These are phyloP conservation scores for Tribolium madens DNA, from an alignment of 1,140 invertebrate species.

Conservation along the genomic window DNA sequence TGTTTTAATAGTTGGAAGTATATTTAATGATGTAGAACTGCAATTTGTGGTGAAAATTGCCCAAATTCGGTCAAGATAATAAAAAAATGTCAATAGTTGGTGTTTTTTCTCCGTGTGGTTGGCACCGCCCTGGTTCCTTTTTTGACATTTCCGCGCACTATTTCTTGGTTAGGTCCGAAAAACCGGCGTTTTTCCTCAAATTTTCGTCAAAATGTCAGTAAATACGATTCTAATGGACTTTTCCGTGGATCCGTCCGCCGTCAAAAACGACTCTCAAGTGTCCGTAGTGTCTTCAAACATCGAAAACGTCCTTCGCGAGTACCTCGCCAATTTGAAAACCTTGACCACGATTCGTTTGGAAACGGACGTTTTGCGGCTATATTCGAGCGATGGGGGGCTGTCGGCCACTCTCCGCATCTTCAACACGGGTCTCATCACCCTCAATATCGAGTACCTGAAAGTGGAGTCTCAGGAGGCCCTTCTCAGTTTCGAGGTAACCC, in stretches of 20 bases:
- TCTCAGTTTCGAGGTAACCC: constrained; percentile 79
- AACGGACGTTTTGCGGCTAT: constrained; percentile 76
- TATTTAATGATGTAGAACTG: too few relatives aligned
- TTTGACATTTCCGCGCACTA: not conserved
- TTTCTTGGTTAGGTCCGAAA: constrained; percentile 16
- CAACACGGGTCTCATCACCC: constrained; percentile 78
- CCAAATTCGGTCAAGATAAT: too few relatives aligned
- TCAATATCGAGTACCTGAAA: constrained; percentile 86
- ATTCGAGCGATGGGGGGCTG: constrained; percentile 76
- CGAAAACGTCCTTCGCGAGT: constrained; percentile 75
- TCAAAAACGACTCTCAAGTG: constrained; percentile 75
- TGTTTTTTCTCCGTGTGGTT: not conserved
- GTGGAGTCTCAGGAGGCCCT: constrained; percentile 77
- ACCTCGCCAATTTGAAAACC: constrained; percentile 76
- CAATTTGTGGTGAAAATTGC: too few relatives aligned
- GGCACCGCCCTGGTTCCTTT: not conserved
- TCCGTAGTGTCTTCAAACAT: constrained; percentile 76
- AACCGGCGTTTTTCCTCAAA: constrained; percentile 3
- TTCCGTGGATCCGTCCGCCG: constrained; percentile 76
- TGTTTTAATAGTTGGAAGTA: too few relatives aligned
- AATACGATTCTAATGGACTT: constrained; percentile 86
- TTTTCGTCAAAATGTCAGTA: constrained; percentile 75
- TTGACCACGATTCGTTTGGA: constrained; percentile 69
- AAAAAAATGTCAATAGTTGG: not conserved
- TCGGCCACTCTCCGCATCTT: constrained; percentile 80